Evolutionary conservation across 2,888 invertebrate genomes (phyloP), one percentile per base, ranked within the genome.

Genomic region (Drosophila affinis): DNA sequence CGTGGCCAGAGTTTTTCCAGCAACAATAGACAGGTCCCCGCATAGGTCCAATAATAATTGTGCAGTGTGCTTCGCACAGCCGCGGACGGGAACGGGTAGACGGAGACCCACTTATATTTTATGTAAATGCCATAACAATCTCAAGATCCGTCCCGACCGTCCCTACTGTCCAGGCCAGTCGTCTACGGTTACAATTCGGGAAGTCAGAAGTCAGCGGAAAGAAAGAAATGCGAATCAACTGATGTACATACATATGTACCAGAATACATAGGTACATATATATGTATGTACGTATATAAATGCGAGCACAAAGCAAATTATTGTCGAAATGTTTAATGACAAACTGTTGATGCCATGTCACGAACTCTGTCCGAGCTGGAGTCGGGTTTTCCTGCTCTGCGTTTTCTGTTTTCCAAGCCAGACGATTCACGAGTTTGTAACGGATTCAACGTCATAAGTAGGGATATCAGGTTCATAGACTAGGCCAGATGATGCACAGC

Each of bases 281-380:
- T 60, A 62, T 29, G 62, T 12, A 59, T 65, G 55, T 57, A 57
- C 62, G 68, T 64, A 73, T 76, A 80, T 79, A 79, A 72, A 79
- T 69, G 75, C 69, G 59, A 69, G 80, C 77, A 81, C 79, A 89
- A 88, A 84, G 90, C 86, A 90, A 90, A 91, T 91, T 91, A 90
- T 91, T 91, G 90, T 90, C 87, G 91, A 91, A 91, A 90, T 90
- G 84, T 85, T 87, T 91, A 91, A 91, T 91, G 91, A 91, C 91
- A 91, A 91, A 91, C 91, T 90, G 87, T 90, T 90, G 91, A 91
- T 91, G 91, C 83, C 89, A 89, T 90, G 90, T 91, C 91, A 91
- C 91, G 91, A 91, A 89, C 89, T 89, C 73, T 76, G 65, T 57
- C 61, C 59, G 54, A 48, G 44, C 48, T 57, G 58, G 48, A 64